Percentiles rank a stretch among this genome's conserved stretches.
These are phyloP conservation scores for Nemopilema nomurai DNA, from an alignment of 30 jellyfish, hydroid and myxozoan species.

Conservation along the genomic window DNA sequence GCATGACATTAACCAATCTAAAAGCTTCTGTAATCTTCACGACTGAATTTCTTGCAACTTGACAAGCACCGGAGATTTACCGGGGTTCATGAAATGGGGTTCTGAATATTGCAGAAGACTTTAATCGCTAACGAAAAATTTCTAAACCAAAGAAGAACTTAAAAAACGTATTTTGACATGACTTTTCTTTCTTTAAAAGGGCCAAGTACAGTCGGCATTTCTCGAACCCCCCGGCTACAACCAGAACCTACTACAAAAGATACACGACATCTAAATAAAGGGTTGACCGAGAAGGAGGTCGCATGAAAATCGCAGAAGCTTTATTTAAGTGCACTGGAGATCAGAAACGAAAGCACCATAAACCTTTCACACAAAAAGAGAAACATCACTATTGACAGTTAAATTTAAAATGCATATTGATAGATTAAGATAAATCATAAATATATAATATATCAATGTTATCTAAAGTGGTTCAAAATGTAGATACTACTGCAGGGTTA, in stretches of 20 bases:
- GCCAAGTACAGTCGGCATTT: constrained; percentile 80
- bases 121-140: background rate
- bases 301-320: constrained; percentile 63
- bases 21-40: constrained; percentile 60
- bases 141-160: background rate
- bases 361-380: background rate
- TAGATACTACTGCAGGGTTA: too few species aligned
- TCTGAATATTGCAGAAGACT: constrained; percentile 53
- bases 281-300: constrained; percentile 30
- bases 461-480: background rate
- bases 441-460: too few species aligned
- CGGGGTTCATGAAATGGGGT: background rate
- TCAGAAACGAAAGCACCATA: constrained; percentile 18
- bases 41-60: background rate
- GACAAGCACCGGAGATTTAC: background rate
- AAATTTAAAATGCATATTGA: background rate
- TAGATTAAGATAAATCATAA: background rate
- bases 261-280: constrained; percentile 51
- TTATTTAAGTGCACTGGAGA: constrained; percentile 9
- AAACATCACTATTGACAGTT: background rate
- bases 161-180: background rate
- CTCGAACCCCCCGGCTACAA: constrained; percentile 73
- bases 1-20: background rate
- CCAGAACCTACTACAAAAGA: constrained; percentile 73
- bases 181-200: constrained; percentile 42